These are phyloP conservation scores for Argyresthia goedartella DNA, from an alignment of 2,888 invertebrate genomes.

Conservation along the genomic window DNA sequence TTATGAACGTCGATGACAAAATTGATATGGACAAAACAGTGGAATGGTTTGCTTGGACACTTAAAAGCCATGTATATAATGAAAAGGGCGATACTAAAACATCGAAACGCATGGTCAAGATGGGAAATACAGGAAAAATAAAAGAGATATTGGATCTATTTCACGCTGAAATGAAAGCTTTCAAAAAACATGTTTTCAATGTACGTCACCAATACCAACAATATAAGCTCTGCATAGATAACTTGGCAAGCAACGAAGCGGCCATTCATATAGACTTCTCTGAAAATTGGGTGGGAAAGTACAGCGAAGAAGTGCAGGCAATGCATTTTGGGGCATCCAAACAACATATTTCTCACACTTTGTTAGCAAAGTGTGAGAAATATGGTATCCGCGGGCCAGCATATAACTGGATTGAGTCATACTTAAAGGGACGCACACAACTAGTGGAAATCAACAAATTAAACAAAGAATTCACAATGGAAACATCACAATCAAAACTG, in stretches of 20 bases:
- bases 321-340: neutral
- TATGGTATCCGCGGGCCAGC: too few relatives aligned
- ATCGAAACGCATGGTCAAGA: neutral
- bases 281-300: conserved; percentile 2
- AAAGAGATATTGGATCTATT: neutral
- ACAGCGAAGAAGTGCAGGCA: neutral
- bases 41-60: neutral
- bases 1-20: neutral
- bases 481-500: too few relatives aligned
- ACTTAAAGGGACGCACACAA: too few relatives aligned
- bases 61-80: neutral
- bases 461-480: too few relatives aligned
- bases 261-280: neutral
- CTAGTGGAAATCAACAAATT: too few relatives aligned
- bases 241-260: neutral
- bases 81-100: neutral
- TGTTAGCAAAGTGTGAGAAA: too few relatives aligned
- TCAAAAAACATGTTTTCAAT: neutral
- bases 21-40: neutral
- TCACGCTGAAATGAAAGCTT: neutral
- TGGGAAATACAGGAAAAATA: neutral
- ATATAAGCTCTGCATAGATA: neutral
- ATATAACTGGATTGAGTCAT: too few relatives aligned
- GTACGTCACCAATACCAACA: neutral
- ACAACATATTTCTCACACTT: too few relatives aligned